Base-by-base conservation (phyloP, 2,888 invertebrate genomes). In the Agonopterix subpropinquella region DNA sequence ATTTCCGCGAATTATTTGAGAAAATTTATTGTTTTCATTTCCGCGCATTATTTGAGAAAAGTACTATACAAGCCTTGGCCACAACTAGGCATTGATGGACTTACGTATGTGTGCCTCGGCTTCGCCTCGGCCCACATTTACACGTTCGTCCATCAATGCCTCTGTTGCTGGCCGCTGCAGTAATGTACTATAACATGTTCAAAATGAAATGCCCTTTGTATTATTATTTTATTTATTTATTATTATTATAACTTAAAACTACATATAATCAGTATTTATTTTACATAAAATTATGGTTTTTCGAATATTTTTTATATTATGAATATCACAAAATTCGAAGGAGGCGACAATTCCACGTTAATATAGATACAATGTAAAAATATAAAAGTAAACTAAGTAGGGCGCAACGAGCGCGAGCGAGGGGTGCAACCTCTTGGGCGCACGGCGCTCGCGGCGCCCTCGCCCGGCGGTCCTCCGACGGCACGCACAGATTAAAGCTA, bases 261-360 rank as follows among this genome's bases (percentile, higher is more conserved):
- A 74, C 70, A 68, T 65, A 71, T 67, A 68, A 67, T 77, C 74
- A 44, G 73, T 79, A 71, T 77, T 72, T 84, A 78, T 79, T 74
- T 82, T 86, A 86, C 82, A 86, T 74, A 82, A 73, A 68, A 76
- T 73, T 78, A 80, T 77, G 80, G 78, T 83, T 81, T 80, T 80
- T 82, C 77, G 81, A 80, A 79, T 73, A 77, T 76, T 80, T 77
- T 13, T 80, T 77, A 82, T 78, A 50, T 72, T 70, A 77, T 85
- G 83, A 83, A 86, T 88, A 88, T 88, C 88, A 88, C 88, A 88
- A 85, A 83, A 80, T 80, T 84, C 77, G 73, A 86, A 87, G 80
- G 73, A 85, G 80, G 80, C 80, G 84, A 85, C 80, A 71, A 77
- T 77, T 80, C 71, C 75, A 82, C 76, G 75, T 84, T 81, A 82